Evolutionary conservation across 2,888 invertebrate genomes (phyloP), one percentile per base, ranked within the genome.

Genomic region (Arctia plantaginis): DNA sequence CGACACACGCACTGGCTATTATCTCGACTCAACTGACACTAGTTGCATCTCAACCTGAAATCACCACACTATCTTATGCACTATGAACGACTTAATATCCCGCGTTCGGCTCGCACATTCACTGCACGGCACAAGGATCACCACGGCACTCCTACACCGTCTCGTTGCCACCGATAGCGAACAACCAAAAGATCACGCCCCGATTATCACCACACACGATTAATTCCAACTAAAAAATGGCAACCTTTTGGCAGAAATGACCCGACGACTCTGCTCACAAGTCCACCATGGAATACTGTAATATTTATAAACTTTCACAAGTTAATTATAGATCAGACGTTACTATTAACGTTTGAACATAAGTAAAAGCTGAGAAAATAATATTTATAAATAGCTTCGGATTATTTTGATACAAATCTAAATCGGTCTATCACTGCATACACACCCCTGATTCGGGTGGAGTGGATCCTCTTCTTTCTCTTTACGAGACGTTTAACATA

Each of bases 361-460:
- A 95, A 95, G 95, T 94, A 95, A 96, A 96, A 94, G 95, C 92
- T 93, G 93, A 94, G 95, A 95, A 95, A 96, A 95, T 95, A 95
- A 95, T 96, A 95, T 96, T 95, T 96, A 96, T 95, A 96, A 96
- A 96, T 96, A 96, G 95, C 95, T 95, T 94, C 86, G 90, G 94
- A 95, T 95, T 95, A 95, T 95, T 95, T 96, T 95, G 95, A 95
- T 95, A 95, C 95, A 94, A 94, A 93, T 95, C 94, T 95, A 94
- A 90, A 94, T 93, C 90, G 92, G 94, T 93, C 92, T 92, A 93
- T 92, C 94, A 94, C 93, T 92, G 90, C 92, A 94, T 94, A 96
- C 96, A 95, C 95, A 96, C 96, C 95, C 95, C 92, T 93, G 93
- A 91, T 90, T 93, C 91, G 94, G 94, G 95, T 94, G 94, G 91